These are phyloP conservation scores for Sisyra terminalis DNA, from an alignment of 2,888 invertebrate genomes.

Conservation along the genomic window DNA sequence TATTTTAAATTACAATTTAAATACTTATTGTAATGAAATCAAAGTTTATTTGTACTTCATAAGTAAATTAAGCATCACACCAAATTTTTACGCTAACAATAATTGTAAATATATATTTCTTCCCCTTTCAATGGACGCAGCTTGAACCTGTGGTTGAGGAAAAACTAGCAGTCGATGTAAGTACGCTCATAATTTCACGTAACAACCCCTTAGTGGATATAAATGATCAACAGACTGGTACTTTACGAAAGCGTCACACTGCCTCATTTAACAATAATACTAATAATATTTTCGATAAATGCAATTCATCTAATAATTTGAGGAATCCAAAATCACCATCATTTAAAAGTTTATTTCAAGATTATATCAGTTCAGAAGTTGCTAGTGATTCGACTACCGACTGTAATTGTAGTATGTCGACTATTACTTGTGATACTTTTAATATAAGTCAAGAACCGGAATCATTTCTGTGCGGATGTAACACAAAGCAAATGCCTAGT, in stretches of 20 bases:
- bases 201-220: slow-evolving; percentile 11
- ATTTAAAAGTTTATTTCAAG: background rate
- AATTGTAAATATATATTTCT: background rate
- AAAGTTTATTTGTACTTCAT: too few relatives aligned
- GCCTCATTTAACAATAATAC: background rate
- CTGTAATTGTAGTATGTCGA: background rate
- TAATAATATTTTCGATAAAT: background rate
- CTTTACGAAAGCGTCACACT: background rate
- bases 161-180: slow-evolving; percentile 25
- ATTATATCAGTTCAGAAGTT: background rate
- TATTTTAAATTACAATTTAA: too few relatives aligned
- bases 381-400: background rate
- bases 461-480: background rate
- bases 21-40: too few relatives aligned
- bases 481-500: background rate
- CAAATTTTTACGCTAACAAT: background rate
- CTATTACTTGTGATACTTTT: background rate
- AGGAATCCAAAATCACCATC: background rate
- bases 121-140: slow-evolving; percentile 20
- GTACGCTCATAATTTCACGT: slow-evolving; percentile 20
- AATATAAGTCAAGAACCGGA: background rate
- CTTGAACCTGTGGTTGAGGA: slow-evolving; percentile 21
- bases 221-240: background rate
- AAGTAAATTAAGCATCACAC: background rate
- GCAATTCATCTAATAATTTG: background rate